Percentiles rank a stretch among this genome's conserved stretches.
phyloP scores from a whole-genome alignment of 2,797 vertebrate genomes.

The Notoglanidium macrostoma region DNA sequence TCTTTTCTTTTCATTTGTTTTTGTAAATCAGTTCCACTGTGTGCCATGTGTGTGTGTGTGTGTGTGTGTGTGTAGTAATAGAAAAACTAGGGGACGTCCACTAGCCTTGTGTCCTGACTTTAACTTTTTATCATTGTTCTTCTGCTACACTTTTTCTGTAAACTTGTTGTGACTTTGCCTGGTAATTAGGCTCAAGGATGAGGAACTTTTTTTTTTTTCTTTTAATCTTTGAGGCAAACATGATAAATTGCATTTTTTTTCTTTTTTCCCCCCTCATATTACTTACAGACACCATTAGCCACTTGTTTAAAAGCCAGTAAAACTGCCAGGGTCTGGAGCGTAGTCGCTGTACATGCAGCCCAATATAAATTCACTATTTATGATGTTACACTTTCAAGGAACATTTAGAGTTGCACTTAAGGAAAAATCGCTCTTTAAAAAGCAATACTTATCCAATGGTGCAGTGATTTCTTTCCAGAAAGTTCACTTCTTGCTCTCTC shows the following conservation, averaged over 20 bases:
- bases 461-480: conserved; percentile 18
- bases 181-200: conserved; percentile 7
- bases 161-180: conserved; percentile 18
- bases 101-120: not conserved
- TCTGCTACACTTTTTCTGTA: not conserved
- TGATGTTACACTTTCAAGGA: conserved; percentile 25
- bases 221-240: not conserved
- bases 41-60: not conserved
- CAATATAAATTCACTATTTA: conserved; percentile 34
- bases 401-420: conserved; percentile 24
- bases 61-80: too few relatives aligned
- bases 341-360: not conserved
- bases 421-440: conserved; percentile 37
- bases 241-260: conserved; percentile 33
- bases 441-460: not conserved
- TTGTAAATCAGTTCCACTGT: not conserved
- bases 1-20: not conserved
- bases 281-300: conserved; percentile 14
- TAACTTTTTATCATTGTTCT: not conserved
- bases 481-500: conserved; percentile 5
- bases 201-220: not conserved
- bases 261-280: not conserved
- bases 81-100: not conserved
- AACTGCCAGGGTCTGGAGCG: conserved; percentile 4
- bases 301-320: conserved; percentile 15